A percentile compares a stretch with the other conserved stretches of the same genome.
phyloP scores from a whole-genome alignment of 1,140 invertebrate species.

The Heterodera carotae region DNA sequence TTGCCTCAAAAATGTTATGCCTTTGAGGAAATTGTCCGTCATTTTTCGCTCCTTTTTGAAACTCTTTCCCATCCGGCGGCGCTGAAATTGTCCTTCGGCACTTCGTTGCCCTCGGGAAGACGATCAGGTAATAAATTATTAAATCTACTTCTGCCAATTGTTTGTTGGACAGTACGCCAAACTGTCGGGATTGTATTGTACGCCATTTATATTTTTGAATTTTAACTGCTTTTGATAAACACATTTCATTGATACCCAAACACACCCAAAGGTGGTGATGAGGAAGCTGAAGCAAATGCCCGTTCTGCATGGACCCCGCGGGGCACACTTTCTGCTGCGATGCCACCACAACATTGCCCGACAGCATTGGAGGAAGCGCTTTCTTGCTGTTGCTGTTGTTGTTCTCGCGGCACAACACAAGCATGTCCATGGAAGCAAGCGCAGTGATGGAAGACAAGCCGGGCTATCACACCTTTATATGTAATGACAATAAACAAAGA shows the following conservation, averaged over 20 bases:
- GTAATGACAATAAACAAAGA: no score
- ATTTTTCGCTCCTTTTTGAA: neutral
- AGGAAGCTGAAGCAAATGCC: neutral
- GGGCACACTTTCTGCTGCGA: conserved; percentile 21
- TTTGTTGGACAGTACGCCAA: neutral
- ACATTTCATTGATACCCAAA: no score
- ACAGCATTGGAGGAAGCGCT: conserved; percentile 49
- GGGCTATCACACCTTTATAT: conserved; percentile 5
- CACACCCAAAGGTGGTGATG: no score
- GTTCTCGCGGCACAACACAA: conserved; percentile 51
- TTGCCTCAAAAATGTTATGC: neutral
- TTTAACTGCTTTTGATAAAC: no score
- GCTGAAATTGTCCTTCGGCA: neutral
- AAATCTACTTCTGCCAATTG: no score
- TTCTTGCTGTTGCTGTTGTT: conserved; percentile 27
- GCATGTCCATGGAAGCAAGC: conserved; percentile 16
- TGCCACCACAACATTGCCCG: conserved; percentile 22
- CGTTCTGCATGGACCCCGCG: neutral
- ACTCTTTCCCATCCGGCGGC: neutral
- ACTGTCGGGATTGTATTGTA: neutral
- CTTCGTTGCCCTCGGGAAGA: neutral
- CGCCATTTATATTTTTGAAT: conserved; percentile 1
- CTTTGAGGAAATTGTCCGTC: neutral
- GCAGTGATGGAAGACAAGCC: neutral
- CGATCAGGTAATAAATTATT: neutral